These are phyloP conservation scores for Watersipora subatra DNA, from an alignment of 1,140 invertebrate genomes.

Conservation along the genomic window DNA sequence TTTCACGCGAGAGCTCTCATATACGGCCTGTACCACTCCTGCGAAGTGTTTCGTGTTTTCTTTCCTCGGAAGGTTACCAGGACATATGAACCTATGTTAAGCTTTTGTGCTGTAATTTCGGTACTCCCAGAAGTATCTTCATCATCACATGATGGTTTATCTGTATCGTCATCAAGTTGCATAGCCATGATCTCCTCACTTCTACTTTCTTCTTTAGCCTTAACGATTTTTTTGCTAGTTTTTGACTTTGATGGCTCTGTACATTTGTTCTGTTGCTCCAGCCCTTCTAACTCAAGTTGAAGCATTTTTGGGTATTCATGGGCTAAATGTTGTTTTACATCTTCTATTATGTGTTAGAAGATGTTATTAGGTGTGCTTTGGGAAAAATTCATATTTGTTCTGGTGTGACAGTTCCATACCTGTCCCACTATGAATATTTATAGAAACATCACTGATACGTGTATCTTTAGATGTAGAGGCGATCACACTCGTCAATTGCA, in stretches of 20 bases:
- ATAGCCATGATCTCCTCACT: neutral
- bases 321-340: neutral
- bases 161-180: neutral
- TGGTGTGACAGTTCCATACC: neutral
- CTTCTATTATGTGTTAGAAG: neutral
- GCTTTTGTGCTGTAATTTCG: neutral
- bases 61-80: neutral
- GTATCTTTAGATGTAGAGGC: too few relatives aligned
- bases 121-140: neutral
- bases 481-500: too few relatives aligned
- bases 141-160: neutral
- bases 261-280: too few relatives aligned
- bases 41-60: neutral
- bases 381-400: neutral
- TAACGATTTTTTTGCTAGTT: too few relatives aligned
- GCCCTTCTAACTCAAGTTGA: neutral
- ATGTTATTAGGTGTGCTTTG: neutral
- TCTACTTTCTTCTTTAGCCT: neutral
- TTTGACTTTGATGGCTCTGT: too few relatives aligned
- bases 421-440: neutral
- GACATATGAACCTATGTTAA: neutral
- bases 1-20: too few relatives aligned
- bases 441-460: too few relatives aligned
- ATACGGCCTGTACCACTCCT: neutral
- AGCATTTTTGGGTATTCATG: neutral